Evolutionary conservation across 92 coral and sea anemone species (phyloP).

Genomic region (Hydrozoanthus gracilis): DNA sequence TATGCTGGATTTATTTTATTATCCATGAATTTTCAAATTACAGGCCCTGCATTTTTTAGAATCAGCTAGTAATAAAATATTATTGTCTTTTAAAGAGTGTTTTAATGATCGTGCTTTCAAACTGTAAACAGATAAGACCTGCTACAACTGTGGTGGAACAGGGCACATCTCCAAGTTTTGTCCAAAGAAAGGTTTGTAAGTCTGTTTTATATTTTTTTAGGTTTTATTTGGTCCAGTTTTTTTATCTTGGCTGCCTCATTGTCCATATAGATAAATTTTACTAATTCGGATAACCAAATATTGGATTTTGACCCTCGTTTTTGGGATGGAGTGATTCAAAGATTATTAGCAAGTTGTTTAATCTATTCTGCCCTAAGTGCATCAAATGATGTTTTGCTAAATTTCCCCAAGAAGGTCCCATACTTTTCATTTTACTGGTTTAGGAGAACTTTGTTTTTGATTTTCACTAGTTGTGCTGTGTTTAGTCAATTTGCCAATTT

Average conservation of each 20-base stretch:
- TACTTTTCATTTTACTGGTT: no score
- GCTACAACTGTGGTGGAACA: constrained; percentile 90
- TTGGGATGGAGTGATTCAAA: no score
- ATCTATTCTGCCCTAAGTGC: no score
- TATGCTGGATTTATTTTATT: no score
- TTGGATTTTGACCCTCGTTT: not conserved
- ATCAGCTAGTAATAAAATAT: not conserved
- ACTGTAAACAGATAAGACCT: constrained; percentile 69
- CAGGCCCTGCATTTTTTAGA: no score
- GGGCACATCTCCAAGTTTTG: constrained; percentile 91
- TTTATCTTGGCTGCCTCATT: not conserved
- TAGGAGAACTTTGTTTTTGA: no score
- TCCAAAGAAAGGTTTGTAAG: constrained; percentile 67
- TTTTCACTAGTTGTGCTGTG: no score
- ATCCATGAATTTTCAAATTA: no score
- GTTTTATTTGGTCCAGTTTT: not conserved
- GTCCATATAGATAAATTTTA: not conserved
- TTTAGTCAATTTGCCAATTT: no score
- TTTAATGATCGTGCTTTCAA: constrained; percentile 35
- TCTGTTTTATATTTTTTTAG: not conserved
- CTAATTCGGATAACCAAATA: not conserved
- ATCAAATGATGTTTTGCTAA: no score
- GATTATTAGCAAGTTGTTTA: no score
- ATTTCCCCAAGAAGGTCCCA: no score
- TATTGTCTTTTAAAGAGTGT: constrained; percentile 27